Evolutionary conservation across 1,140 invertebrate species (phyloP), one percentile per base, ranked within the genome.

Genomic region (Drosophila novamexicana): DNA sequence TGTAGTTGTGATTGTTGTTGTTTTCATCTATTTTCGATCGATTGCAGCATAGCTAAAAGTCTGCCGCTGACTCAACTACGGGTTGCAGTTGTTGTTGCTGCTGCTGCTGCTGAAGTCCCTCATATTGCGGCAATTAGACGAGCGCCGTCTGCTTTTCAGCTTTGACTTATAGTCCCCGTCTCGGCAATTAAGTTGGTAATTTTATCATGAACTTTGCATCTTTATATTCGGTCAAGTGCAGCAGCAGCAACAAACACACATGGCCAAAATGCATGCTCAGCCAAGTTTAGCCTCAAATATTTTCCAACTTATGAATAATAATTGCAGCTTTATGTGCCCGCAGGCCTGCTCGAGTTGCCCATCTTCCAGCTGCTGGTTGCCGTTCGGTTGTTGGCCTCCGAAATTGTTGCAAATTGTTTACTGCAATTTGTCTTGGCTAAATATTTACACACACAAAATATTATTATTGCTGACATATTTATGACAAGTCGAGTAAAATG

Each of bases 151-250:
- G 22, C 42, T 16, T 67, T 50, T 56, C 22, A 47, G 56, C 63
- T 74, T 74, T 64, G 70, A 80, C 75, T 80, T 75, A 75, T 74
- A 29, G 61, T 56, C 56, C 70, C 61, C 56, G 58, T 58, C 64
- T 66, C 57, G 77, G 80, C 83, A 88, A 88, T 88, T 88, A 89
- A 84, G 80, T 80, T 84, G 74, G 75, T 88, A 89, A 88, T 88
- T 88, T 89, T 84, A 89, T 88, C 83, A 88, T 88, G 72, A 88
- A 89, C 84, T 88, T 88, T 83, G 77, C 77, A 75, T 78, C 77
- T 77, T 16, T 57, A 44, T 59, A 18, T 62, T 72, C 75, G 72
- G 82, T 76, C 82, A 85, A 74, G 63, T 81, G 70, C 45, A 70
- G 50, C 29, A 52, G 12, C 12, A 6, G 39, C 14, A 45, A 69